Conservation (phyloP, 1,140 invertebrate genomes). For the Pseudoatta argentina region DNA sequence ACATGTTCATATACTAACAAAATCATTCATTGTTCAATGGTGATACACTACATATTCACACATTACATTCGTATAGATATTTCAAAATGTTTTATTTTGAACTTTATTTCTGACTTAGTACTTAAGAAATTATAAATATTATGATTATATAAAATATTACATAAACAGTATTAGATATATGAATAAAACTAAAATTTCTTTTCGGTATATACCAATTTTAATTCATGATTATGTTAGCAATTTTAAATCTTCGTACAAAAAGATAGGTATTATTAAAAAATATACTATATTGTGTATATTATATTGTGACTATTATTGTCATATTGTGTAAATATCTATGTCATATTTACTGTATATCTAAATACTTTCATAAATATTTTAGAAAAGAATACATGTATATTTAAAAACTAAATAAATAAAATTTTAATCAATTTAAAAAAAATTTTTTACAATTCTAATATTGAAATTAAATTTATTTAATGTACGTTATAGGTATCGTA, state of each 20-base stretch:
- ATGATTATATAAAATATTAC: constrained; percentile 7
- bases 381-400: background rate
- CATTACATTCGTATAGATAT: background rate
- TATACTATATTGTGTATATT: background rate
- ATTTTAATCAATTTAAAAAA: background rate
- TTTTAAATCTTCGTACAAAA: background rate
- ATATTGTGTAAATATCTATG: no score
- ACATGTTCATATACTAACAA: background rate
- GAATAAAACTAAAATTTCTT: background rate
- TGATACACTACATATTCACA: background rate
- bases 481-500: background rate
- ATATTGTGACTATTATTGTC: no score
- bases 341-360: background rate
- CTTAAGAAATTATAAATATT: background rate
- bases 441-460: background rate
- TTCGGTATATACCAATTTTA: background rate
- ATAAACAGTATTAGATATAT: background rate
- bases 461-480: background rate
- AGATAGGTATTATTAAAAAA: background rate
- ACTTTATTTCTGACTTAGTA: background rate
- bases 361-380: background rate
- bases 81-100: background rate
- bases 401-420: background rate
- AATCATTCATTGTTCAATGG: constrained; percentile 4
- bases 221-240: background rate